Percentiles rank a stretch among this genome's conserved stretches.
phyloP scores from a whole-genome alignment of 2,888 invertebrate species.

The Disparrhopalites patrizii region DNA sequence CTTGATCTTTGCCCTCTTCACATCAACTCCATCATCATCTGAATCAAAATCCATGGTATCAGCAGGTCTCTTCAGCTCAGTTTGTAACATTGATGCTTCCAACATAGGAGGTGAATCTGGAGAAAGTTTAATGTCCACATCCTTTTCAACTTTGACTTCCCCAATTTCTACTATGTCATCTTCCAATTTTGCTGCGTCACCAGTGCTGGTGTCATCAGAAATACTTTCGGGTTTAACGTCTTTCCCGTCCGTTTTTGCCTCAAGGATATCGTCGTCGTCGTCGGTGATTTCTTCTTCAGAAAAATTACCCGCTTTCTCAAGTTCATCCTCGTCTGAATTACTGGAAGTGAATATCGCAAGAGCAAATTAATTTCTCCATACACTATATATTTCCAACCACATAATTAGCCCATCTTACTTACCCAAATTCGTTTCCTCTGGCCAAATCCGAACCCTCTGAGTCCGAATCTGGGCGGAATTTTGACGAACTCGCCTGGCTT shows the following conservation, averaged over 20 bases:
- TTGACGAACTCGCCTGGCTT: background rate
- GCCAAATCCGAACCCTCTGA: background rate
- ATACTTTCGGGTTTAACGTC: background rate
- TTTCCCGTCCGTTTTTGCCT: background rate
- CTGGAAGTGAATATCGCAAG: too few species aligned
- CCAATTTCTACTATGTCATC: background rate
- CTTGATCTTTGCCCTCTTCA: constrained; percentile 49
- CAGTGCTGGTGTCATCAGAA: background rate
- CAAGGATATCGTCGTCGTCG: background rate
- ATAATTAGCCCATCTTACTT: too few species aligned
- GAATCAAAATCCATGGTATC: constrained; percentile 28
- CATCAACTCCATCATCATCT: constrained; percentile 49
- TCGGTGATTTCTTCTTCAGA: background rate
- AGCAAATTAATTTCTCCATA: too few species aligned
- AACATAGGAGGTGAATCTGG: background rate
- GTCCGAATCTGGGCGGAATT: background rate
- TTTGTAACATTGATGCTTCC: background rate
- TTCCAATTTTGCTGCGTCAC: background rate
- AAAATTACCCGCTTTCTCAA: background rate
- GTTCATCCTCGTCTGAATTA: background rate
- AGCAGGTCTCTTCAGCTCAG: constrained; percentile 18
- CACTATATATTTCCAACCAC: too few species aligned
- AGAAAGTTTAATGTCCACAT: background rate
- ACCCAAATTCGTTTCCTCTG: too few species aligned
- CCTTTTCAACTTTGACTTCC: background rate